Conservation (phyloP, 2,113 vertebrate genomes). For the Grantiella picta region DNA sequence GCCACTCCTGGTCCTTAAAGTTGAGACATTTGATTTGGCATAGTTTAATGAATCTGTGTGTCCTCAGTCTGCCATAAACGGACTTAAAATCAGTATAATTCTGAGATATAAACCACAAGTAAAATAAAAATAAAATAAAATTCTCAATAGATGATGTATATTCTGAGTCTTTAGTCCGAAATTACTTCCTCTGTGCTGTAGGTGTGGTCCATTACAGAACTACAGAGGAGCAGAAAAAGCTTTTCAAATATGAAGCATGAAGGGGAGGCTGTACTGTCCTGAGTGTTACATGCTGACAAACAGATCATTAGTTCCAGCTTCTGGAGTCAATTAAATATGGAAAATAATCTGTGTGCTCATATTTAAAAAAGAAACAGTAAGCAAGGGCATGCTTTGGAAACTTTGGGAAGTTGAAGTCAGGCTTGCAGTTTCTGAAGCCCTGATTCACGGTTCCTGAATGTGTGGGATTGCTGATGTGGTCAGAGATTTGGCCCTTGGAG, state of each 20-base stretch:
- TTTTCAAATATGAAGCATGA: not conserved
- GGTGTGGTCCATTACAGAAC: not conserved
- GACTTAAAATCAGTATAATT: not conserved
- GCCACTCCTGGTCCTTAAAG: not conserved
- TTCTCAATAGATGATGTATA: not conserved
- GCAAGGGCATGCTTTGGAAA: not conserved
- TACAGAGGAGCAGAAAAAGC: not conserved
- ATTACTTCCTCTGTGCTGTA: not conserved
- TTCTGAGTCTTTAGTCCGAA: not conserved
- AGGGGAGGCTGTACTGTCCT: not conserved
- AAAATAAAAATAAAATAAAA: not conserved
- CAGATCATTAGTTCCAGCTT: not conserved
- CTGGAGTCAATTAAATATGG: conserved; percentile 2
- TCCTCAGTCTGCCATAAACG: not conserved
- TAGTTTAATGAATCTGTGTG: not conserved
- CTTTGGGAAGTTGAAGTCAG: not conserved
- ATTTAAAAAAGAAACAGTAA: not conserved
- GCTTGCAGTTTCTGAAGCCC: not conserved
- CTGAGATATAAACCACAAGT: not conserved
- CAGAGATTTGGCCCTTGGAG: not conserved
- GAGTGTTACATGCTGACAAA: not conserved
- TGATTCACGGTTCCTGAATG: conserved; percentile 17
- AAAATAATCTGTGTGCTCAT: not conserved
- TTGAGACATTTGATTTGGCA: not conserved
- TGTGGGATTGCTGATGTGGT: conserved; percentile 26